Evolutionary conservation across 2,888 invertebrate genomes (phyloP).

Genomic region (Hirtodrosophila duncani): DNA sequence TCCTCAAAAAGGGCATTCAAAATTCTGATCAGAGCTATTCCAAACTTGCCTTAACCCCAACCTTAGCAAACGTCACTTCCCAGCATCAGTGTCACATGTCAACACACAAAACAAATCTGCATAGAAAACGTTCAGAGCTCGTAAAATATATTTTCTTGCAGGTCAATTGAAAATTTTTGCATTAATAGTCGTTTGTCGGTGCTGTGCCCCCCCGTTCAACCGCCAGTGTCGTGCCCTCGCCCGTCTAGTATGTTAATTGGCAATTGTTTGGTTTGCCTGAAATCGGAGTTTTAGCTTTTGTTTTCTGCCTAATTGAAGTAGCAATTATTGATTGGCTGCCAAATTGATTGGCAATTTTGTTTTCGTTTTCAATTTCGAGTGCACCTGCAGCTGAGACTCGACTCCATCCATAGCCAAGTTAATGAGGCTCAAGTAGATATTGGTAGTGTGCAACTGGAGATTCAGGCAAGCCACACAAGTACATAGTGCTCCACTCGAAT

Average conservation of each 20-base stretch:
- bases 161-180: conserved; percentile 32
- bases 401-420: conserved; percentile 19
- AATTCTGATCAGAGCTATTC: too few species aligned
- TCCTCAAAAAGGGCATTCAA: too few species aligned
- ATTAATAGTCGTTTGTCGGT: conserved; percentile 13
- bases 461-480: too few species aligned
- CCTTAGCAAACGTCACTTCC: too few species aligned
- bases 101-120: too few species aligned
- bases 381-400: conserved; percentile 33
- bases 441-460: background rate
- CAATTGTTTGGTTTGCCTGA: conserved; percentile 40
- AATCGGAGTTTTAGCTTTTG: conserved; percentile 1
- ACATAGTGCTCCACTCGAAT: too few species aligned
- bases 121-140: conserved; percentile 17
- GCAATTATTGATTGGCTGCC: conserved; percentile 65
- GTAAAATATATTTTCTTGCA: conserved; percentile 28
- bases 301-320: conserved; percentile 65
- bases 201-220: background rate
- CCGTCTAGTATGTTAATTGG: conserved; percentile 43
- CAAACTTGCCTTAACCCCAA: too few species aligned
- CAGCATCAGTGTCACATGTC: too few species aligned
- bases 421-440: conserved; percentile 25
- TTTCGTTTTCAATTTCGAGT: conserved; percentile 6
- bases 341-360: conserved; percentile 64
- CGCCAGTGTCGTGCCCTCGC: too few species aligned